Conservation (phyloP, 2,797 vertebrate genomes). For the Phataginus tricuspis region DNA sequence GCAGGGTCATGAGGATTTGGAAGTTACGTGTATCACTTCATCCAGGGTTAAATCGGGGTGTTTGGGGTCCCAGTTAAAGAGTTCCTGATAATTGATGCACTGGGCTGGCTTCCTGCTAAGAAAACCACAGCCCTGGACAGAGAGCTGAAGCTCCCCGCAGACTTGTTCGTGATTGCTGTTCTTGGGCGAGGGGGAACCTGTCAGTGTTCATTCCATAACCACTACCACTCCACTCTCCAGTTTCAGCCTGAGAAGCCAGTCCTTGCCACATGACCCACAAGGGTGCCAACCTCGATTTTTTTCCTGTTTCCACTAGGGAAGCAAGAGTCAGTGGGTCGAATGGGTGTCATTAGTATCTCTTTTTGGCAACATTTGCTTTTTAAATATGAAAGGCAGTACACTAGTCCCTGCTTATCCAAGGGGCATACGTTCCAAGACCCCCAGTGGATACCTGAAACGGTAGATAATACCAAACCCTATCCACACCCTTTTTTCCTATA, state of each 20-base stretch:
- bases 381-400: background rate
- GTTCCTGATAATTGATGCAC: slow-evolving; percentile 24
- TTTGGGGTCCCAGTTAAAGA: slow-evolving; percentile 9
- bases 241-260: slow-evolving; percentile 58
- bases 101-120: slow-evolving; percentile 22
- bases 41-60: background rate
- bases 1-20: background rate
- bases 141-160: slow-evolving; percentile 27
- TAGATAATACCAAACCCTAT: background rate
- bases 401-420: background rate
- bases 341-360: background rate
- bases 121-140: slow-evolving; percentile 26
- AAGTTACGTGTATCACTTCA: background rate
- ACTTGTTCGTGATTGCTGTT: slow-evolving; percentile 54
- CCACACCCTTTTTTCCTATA: background rate
- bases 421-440: background rate
- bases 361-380: background rate
- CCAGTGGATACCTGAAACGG: background rate
- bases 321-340: background rate
- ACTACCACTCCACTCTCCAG: slow-evolving; percentile 60
- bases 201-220: slow-evolving; percentile 71
- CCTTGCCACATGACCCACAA: slow-evolving; percentile 2
- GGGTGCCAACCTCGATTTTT: slow-evolving; percentile 16
- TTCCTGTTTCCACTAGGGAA: background rate
- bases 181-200: slow-evolving; percentile 52